Evolutionary conservation across 2,113 vertebrate species (phyloP).

Genomic region (Pelmatolapia mariae): DNA sequence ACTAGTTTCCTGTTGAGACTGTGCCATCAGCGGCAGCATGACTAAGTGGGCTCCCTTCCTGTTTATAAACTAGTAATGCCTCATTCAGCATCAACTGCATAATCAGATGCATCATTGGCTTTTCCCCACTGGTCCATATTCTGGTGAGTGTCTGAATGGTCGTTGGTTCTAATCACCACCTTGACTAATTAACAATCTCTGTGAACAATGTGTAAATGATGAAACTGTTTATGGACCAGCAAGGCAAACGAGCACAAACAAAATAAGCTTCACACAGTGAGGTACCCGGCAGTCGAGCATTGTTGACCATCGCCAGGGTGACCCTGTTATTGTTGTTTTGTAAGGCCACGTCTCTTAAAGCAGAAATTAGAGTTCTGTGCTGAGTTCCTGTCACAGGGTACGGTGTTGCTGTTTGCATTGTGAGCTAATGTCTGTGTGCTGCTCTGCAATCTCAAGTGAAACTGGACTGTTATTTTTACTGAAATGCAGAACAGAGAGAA

Average conservation of each 20-base stretch:
- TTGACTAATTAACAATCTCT: slow-evolving; percentile 24
- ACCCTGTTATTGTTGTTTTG: not conserved
- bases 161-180: slow-evolving; percentile 15
- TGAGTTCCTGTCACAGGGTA: not conserved
- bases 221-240: not conserved
- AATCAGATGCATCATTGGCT: slow-evolving; percentile 38
- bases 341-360: not conserved
- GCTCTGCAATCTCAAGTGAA: not conserved
- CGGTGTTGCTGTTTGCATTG: not conserved
- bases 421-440: not conserved
- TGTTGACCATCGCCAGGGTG: not conserved
- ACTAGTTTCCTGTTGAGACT: slow-evolving; percentile 24
- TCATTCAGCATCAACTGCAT: slow-evolving; percentile 17
- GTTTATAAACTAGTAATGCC: slow-evolving; percentile 22
- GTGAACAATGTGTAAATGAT: not conserved
- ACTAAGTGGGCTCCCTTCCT: slow-evolving; percentile 22
- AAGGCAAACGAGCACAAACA: not conserved
- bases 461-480: not conserved
- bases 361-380: not conserved
- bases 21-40: slow-evolving; percentile 20
- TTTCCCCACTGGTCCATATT: not conserved
- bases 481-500: not conserved
- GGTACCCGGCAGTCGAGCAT: not conserved
- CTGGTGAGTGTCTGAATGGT: not conserved
- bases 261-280: not conserved